Evolutionary conservation across 2,797 vertebrate genomes (phyloP).

Genomic region (Smutsia gigantea): DNA sequence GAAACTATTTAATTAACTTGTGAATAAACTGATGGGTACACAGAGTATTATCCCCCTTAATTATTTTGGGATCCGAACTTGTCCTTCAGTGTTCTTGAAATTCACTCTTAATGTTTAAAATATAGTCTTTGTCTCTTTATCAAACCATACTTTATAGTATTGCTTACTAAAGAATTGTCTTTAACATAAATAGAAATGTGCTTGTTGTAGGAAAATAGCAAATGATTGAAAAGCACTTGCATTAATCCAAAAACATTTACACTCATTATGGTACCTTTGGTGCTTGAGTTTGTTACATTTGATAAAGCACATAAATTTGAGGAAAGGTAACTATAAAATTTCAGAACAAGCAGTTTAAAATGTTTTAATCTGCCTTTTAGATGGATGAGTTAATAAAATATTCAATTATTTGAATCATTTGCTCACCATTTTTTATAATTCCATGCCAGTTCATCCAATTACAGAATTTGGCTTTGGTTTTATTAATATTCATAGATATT

Average conservation of each 20-base stretch:
- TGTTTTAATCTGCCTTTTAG: background rate
- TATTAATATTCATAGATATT: background rate
- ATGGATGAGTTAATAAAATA: background rate
- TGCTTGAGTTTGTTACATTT: background rate
- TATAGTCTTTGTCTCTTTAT: background rate
- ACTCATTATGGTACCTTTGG: background rate
- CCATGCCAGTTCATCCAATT: background rate
- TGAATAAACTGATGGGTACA: conserved; percentile 66
- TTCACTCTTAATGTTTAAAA: background rate
- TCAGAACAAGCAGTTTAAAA: background rate
- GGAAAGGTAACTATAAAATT: background rate
- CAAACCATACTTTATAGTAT: background rate
- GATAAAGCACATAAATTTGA: background rate
- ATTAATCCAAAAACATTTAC: background rate
- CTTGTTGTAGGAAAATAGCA: background rate
- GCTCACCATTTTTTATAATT: background rate
- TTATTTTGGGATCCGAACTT: conserved; percentile 66
- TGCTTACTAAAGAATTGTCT: background rate
- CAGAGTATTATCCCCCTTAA: conserved; percentile 68
- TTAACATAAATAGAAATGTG: background rate
- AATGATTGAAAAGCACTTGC: background rate
- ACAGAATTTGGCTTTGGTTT: background rate
- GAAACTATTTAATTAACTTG: conserved; percentile 83
- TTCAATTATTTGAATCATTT: background rate
- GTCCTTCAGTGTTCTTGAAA: conserved; percentile 74